Evolutionary conservation across 2,888 invertebrate genomes (phyloP).

Genomic region (Eueremaeus valkanovi): DNA sequence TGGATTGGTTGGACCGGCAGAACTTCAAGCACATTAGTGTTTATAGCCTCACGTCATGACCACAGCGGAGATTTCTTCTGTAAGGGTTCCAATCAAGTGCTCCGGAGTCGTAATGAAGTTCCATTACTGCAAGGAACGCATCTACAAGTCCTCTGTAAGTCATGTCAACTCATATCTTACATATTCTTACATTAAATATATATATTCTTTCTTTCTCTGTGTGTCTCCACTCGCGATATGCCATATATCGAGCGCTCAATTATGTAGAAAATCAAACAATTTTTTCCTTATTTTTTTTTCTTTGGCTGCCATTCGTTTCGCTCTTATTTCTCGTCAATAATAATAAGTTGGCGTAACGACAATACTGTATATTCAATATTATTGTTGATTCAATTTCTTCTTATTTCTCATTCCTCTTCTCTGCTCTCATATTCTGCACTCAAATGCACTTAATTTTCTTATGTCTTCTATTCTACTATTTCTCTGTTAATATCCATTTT

Average conservation of each 20-base stretch:
- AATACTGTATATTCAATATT: neutral
- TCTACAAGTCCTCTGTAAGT: conserved; percentile 83
- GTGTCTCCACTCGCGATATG: neutral
- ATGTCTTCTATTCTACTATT: neutral
- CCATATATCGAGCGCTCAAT: neutral
- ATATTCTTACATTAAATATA: neutral
- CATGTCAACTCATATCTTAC: neutral
- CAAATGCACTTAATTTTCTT: neutral
- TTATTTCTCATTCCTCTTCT: neutral
- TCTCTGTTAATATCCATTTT: too few species aligned
- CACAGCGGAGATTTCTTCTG: conserved; percentile 48
- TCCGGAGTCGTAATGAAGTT: conserved; percentile 66
- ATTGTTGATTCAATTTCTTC: neutral
- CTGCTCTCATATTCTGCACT: neutral
- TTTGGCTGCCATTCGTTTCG: neutral
- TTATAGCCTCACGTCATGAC: conserved; percentile 47
- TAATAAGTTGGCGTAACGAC: neutral
- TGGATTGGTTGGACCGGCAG: neutral
- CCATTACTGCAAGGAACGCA: conserved; percentile 67
- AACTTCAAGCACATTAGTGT: conserved; percentile 46
- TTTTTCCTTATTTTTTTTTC: neutral
- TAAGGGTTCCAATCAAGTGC: conserved; percentile 67
- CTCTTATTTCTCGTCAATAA: neutral
- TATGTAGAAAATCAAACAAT: neutral
- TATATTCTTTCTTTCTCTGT: too few species aligned